Conservation (phyloP, 1,140 invertebrate species). For the Myzus persicae region DNA sequence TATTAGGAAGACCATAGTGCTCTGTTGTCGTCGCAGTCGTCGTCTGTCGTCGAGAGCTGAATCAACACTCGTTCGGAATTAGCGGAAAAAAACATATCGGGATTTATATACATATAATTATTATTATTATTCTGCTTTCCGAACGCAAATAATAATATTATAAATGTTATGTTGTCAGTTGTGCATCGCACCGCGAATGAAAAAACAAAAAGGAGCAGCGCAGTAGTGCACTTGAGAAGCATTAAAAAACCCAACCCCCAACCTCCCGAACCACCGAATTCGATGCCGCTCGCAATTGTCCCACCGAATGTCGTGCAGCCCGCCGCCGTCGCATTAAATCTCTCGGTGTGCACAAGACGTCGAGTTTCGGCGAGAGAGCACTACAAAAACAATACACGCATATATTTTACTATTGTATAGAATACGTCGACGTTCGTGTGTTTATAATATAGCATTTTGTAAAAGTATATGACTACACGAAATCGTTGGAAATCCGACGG, state of each 20-base stretch:
- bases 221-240: neutral
- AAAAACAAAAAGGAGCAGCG: neutral
- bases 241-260: neutral
- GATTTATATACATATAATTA: too few species aligned
- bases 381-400: neutral
- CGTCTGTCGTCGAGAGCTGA: neutral
- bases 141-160: too few species aligned
- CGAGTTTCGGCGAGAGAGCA: neutral
- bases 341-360: neutral
- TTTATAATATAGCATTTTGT: too few species aligned
- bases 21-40: neutral
- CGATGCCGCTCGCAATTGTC: too few species aligned
- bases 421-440: neutral
- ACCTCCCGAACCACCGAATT: too few species aligned
- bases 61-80: neutral
- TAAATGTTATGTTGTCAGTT: too few species aligned
- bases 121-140: too few species aligned
- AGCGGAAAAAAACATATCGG: neutral
- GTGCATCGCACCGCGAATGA: neutral
- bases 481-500: neutral
- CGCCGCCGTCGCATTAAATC: too few species aligned
- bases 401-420: too few species aligned
- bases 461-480: too few species aligned
- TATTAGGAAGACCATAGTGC: neutral
- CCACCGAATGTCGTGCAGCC: too few species aligned